These are phyloP conservation scores for Trissolcus japonicus DNA, from an alignment of 2,888 invertebrate genomes.

Conservation along the genomic window DNA sequence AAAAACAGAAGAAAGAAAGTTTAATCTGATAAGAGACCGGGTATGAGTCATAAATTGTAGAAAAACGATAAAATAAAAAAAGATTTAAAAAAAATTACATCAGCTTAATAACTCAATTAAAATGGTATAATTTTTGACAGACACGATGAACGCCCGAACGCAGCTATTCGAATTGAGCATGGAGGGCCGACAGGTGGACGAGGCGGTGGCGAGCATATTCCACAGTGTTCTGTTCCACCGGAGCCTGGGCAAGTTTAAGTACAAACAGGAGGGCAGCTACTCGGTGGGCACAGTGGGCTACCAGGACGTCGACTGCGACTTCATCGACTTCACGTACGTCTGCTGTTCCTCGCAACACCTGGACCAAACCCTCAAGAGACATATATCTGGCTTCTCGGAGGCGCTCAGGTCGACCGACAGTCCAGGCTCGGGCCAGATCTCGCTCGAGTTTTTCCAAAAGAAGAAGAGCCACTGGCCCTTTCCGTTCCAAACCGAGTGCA, in stretches of 20 bases:
- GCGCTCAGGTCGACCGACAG: slow-evolving; percentile 85
- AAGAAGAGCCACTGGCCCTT: slow-evolving; percentile 88
- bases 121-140: slow-evolving; percentile 44
- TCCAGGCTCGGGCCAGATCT: slow-evolving; percentile 86
- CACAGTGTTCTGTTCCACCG: slow-evolving; percentile 95
- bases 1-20: no score
- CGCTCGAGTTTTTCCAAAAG: slow-evolving; percentile 95
- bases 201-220: slow-evolving; percentile 93
- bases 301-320: slow-evolving; percentile 98
- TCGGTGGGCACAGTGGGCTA: slow-evolving; percentile 97
- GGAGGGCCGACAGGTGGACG: slow-evolving; percentile 94
- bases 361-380: slow-evolving; percentile 84
- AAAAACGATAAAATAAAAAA: no score
- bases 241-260: slow-evolving; percentile 94
- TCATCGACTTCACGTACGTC: slow-evolving; percentile 98
- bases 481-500: slow-evolving; percentile 90
- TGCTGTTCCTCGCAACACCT: slow-evolving; percentile 91
- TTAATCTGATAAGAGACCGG: no score
- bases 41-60: no score
- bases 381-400: slow-evolving; percentile 87
- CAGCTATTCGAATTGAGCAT: slow-evolving; percentile 89
- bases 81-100: no score
- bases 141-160: slow-evolving; percentile 86
- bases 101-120: no score
- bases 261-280: slow-evolving; percentile 95